These are phyloP conservation scores for Callipepla californica DNA, from an alignment of 2,113 vertebrate species.

Conservation along the genomic window DNA sequence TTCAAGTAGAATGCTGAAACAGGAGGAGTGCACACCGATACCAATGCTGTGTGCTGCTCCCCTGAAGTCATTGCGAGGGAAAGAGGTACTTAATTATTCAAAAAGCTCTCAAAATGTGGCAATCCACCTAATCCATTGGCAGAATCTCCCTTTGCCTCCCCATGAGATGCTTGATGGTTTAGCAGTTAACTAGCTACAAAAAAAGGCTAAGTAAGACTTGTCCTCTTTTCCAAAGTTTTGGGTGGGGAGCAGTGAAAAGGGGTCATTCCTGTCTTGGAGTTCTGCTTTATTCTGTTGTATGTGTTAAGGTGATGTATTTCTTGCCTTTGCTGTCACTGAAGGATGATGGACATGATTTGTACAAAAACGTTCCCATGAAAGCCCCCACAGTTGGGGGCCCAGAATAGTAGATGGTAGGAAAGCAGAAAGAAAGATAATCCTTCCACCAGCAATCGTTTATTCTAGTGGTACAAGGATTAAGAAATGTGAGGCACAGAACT, in stretches of 20 bases:
- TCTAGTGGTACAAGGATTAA: background rate
- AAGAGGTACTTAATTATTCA: conserved; percentile 1
- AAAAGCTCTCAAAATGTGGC: background rate
- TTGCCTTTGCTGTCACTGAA: conserved; percentile 27
- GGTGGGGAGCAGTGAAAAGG: background rate
- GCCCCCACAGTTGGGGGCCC: background rate
- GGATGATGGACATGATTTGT: background rate
- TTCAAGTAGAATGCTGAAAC: background rate
- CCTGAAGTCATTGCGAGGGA: background rate
- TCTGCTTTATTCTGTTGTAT: conserved; percentile 6
- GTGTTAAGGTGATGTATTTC: background rate
- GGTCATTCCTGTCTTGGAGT: background rate
- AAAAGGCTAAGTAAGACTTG: background rate
- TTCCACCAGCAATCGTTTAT: background rate
- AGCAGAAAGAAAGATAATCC: conserved; percentile 33
- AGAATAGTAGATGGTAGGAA: background rate
- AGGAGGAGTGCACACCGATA: background rate
- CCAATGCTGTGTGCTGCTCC: background rate
- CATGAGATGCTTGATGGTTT: background rate
- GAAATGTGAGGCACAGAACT: background rate
- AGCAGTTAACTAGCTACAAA: background rate
- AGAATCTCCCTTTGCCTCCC: background rate
- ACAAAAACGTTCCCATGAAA: background rate
- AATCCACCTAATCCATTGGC: background rate
- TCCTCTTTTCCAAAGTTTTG: background rate